Percentiles rank a stretch among this genome's conserved stretches.
Conservation (phyloP, 2,888 invertebrate genomes). For the Anticlea derivata region DNA sequence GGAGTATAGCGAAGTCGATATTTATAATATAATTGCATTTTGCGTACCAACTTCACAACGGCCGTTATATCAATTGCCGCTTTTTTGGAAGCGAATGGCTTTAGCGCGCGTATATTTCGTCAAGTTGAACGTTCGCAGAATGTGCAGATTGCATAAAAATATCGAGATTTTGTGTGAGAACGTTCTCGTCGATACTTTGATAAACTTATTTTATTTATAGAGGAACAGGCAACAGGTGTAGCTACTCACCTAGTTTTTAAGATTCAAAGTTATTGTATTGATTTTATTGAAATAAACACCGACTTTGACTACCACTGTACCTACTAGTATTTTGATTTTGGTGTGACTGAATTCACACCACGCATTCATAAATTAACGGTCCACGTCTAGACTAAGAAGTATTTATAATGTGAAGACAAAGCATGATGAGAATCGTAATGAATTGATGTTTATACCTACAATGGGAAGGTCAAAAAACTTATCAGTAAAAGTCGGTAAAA, state of each 20-base stretch:
- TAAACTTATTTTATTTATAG: too few relatives aligned
- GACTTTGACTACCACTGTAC: background rate
- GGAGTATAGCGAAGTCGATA: background rate
- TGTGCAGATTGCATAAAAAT: constrained; percentile 23
- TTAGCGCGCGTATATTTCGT: constrained; percentile 26
- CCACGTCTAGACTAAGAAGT: constrained; percentile 24
- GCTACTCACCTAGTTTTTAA: too few relatives aligned
- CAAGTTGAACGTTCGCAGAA: constrained; percentile 44
- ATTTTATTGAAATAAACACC: too few relatives aligned
- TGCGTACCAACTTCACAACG: background rate
- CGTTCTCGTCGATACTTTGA: constrained; percentile 11
- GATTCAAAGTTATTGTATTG: too few relatives aligned
- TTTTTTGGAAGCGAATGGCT: background rate
- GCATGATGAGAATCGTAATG: constrained; percentile 31
- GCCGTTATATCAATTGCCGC: background rate
- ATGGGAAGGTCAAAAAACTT: constrained; percentile 36
- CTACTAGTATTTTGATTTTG: background rate
- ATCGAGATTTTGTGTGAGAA: constrained; percentile 22
- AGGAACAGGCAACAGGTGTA: too few relatives aligned
- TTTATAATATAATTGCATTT: too few relatives aligned
- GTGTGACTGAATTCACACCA: background rate
- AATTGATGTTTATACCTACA: constrained; percentile 20
- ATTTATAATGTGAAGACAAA: constrained; percentile 25
- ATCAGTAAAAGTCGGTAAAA: constrained; percentile 25
- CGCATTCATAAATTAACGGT: constrained; percentile 29